Base-by-base conservation (phyloP, 1,140 invertebrate genomes). In the Dendroctonus ponderosae region DNA sequence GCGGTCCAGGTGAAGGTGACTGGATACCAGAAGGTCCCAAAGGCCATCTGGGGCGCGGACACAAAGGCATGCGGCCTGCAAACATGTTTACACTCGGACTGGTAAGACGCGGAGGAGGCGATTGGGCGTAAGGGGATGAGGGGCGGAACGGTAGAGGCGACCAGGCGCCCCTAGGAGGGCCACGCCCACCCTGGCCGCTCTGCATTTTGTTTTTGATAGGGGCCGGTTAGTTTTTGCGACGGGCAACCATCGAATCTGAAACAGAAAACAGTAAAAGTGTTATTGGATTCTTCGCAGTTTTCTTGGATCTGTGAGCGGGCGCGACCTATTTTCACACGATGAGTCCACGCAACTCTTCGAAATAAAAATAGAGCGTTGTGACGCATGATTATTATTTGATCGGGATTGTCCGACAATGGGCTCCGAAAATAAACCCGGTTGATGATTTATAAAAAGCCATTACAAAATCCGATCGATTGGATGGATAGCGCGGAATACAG, bases 41-140 rank as follows among this genome's bases (percentile, higher is more conserved):
- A 0, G 76, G 73, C 87, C 87, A 88, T 56, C 85, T 79, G 6
- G 87, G 86, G 71, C 86, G 79, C 3, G 87, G 87, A 70, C 86
- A 86, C 4, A 81, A 75, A 41, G 69, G 72, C 79, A 81, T 71
- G 62, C 82, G 79, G 63, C 70, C 77, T 70, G 63, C 79, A 70
- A 76, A 80, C 75, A 74, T 76, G 54, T 74, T 73, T 50, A 68
- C 69, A 7, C 67, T 74, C 14, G 76, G 77, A 39, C 79, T 79
- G 38, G 80, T 79, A 15, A 86, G 78, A 46, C 86, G 82, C 8
- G 85, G 84, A 3, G 86, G 86, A 9, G 86, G 86, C 2, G 86
- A 86, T 64, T 82, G 82, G 5, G 82, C 82, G 83, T 86, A 87
- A 65, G 86, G 86, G 44, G 86, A 87, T 5, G 84, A 81, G 9